Evolutionary conservation across 2,113 vertebrate species (phyloP).

Genomic region (Siniperca knerii): DNA sequence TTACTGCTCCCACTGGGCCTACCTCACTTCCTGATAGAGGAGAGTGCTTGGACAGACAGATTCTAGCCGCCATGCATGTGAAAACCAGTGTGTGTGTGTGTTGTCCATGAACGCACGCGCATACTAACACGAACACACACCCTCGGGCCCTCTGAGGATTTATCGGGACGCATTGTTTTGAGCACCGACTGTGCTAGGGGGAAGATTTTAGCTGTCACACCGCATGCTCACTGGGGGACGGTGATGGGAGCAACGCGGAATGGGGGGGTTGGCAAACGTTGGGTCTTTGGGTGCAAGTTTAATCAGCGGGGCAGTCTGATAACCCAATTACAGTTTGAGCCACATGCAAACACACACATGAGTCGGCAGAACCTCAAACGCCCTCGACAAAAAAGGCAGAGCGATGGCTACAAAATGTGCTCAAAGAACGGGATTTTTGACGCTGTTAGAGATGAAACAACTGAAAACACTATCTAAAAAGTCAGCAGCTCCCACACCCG

Average conservation of each 20-base stretch:
- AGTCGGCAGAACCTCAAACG: slow-evolving; percentile 48
- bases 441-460: slow-evolving; percentile 32
- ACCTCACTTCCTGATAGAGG: slow-evolving; percentile 89
- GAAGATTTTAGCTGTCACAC: slow-evolving; percentile 92
- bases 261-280: slow-evolving; percentile 22
- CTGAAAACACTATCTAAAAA: slow-evolving; percentile 23
- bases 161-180: slow-evolving; percentile 87
- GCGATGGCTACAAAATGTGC: slow-evolving; percentile 9
- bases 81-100: slow-evolving; percentile 37
- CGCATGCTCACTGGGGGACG: slow-evolving; percentile 84
- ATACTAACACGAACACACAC: slow-evolving; percentile 32
- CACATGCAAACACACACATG: slow-evolving; percentile 20
- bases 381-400: background rate
- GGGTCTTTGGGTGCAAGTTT: slow-evolving; percentile 62
- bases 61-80: slow-evolving; percentile 79
- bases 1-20: slow-evolving; percentile 82
- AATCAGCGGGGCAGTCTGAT: slow-evolving; percentile 38
- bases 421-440: slow-evolving; percentile 17
- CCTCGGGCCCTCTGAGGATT: slow-evolving; percentile 78
- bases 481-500: slow-evolving; percentile 13
- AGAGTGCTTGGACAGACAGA: slow-evolving; percentile 95
- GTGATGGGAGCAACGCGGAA: slow-evolving; percentile 85
- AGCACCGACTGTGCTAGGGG: slow-evolving; percentile 83
- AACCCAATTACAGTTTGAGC: slow-evolving; percentile 39
- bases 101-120: slow-evolving; percentile 16